Conservation (phyloP, 1,140 invertebrate species). For the Drosophila insularis region DNA sequence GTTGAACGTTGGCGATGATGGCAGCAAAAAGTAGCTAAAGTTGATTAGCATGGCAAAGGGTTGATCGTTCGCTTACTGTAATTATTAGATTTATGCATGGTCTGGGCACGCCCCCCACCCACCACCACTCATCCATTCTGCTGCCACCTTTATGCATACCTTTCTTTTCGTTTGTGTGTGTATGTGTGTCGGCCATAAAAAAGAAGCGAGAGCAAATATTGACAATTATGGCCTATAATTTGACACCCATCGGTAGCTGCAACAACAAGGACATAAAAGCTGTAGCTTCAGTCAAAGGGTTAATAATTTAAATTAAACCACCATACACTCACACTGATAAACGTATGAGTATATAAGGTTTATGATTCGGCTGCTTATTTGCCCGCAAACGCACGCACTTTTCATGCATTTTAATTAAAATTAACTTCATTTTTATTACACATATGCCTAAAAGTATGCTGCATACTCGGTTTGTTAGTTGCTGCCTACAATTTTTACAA, state of each 20-base stretch:
- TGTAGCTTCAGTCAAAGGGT: conserved; percentile 59
- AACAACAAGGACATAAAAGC: conserved; percentile 45
- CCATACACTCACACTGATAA: conserved; percentile 18
- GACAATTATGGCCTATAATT: conserved; percentile 80
- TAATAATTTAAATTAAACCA: conserved; percentile 72
- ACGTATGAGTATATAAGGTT: conserved; percentile 22
- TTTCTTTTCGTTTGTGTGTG: conserved; percentile 19
- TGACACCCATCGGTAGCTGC: conserved; percentile 63
- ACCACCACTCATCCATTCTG: neutral
- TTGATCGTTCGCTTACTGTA: conserved; percentile 40
- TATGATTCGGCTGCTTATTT: conserved; percentile 64
- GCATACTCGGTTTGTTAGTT: conserved; percentile 39
- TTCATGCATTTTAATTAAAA: conserved; percentile 81
- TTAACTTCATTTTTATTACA: conserved; percentile 80
- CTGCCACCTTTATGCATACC: conserved; percentile 3
- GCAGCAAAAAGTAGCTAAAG: conserved; percentile 14
- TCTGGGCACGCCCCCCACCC: neutral
- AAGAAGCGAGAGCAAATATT: conserved; percentile 57
- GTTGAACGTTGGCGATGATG: conserved; percentile 19
- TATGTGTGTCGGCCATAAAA: conserved; percentile 43
- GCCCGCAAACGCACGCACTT: conserved; percentile 51
- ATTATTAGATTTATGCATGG: conserved; percentile 76
- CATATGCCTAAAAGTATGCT: neutral
- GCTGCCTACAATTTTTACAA: conserved; percentile 71
- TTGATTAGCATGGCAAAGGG: conserved; percentile 69